Conservation (phyloP, 2,113 vertebrate species). For the Odobenus rosmarus region DNA sequence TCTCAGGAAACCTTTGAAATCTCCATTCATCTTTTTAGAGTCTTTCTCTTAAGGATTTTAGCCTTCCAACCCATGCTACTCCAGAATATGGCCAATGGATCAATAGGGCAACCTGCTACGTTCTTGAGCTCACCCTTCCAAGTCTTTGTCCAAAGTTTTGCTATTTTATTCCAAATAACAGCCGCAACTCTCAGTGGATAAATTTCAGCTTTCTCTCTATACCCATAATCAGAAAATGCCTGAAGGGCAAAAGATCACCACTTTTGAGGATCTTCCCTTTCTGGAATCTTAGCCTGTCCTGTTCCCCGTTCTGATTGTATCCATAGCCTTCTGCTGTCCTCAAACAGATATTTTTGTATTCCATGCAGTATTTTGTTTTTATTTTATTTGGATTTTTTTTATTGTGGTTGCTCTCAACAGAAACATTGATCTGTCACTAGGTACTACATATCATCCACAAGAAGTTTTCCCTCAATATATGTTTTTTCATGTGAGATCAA, state of each 20-base stretch:
- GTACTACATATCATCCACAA: neutral
- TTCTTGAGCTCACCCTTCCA: neutral
- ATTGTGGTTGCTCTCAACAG: neutral
- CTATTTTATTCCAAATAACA: neutral
- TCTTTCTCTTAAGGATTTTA: neutral
- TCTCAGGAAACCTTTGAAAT: neutral
- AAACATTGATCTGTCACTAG: neutral
- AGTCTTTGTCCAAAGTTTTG: neutral
- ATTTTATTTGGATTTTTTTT: neutral
- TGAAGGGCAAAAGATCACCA: too few species aligned
- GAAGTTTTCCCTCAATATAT: neutral
- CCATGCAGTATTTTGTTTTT: neutral
- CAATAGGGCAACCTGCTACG: neutral
- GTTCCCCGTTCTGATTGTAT: neutral
- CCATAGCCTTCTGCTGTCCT: neutral
- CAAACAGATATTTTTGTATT: neutral
- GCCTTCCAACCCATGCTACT: neutral
- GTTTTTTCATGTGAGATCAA: neutral
- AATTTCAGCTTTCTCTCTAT: neutral
- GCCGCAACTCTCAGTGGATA: neutral
- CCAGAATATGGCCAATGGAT: neutral
- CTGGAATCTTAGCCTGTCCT: neutral
- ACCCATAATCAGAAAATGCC: neutral
- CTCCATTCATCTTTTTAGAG: neutral
- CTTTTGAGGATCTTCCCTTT: neutral